These are phyloP conservation scores for Fragum whitleyi DNA, from an alignment of 2,888 invertebrate species.

Conservation along the genomic window DNA sequence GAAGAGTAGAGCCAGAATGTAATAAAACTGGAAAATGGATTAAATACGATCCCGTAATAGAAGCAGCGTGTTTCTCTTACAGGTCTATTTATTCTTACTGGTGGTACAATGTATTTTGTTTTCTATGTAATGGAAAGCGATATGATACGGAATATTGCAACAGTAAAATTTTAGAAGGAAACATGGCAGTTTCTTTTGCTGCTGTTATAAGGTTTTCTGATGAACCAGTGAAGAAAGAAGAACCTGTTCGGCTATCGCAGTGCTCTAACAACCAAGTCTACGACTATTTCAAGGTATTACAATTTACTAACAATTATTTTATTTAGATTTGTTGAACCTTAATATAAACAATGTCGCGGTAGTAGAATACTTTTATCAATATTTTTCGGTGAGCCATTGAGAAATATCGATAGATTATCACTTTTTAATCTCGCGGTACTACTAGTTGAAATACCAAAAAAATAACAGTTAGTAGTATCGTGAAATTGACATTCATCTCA, in stretches of 20 bases:
- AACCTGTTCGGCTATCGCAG: not conserved
- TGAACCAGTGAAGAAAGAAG: not conserved
- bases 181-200: slow-evolving; percentile 11
- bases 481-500: no score
- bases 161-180: not conserved
- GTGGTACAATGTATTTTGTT: slow-evolving; percentile 40
- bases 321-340: no score
- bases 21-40: slow-evolving; percentile 36
- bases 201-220: slow-evolving; percentile 4
- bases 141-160: not conserved
- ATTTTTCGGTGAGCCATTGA: no score
- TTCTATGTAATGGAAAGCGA: slow-evolving; percentile 29
- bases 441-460: no score
- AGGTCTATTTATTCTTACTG: slow-evolving; percentile 1
- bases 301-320: no score
- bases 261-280: not conserved
- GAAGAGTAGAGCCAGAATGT: slow-evolving; percentile 6
- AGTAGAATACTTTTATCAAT: no score
- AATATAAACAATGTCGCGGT: no score
- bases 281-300: not conserved
- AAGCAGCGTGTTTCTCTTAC: slow-evolving; percentile 29
- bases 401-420: no score
- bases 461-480: no score
- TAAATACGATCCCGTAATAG: slow-evolving; percentile 31
- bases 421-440: no score